Evolutionary conservation across 2,888 invertebrate species (phyloP), one percentile per base, ranked within the genome.

Genomic region (Nomada ruficornis): DNA sequence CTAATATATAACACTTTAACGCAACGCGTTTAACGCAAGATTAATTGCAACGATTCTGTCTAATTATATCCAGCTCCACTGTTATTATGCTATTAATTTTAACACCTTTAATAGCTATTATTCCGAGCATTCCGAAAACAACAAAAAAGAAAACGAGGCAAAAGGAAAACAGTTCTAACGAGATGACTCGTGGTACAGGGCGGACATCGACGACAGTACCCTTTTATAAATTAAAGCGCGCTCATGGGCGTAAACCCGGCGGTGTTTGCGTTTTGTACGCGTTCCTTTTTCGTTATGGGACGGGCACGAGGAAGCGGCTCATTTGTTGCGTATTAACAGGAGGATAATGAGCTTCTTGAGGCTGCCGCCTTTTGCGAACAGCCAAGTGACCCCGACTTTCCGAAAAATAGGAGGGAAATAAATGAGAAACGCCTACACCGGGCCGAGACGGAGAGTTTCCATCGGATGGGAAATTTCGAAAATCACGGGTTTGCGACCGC

Each of bases 261-360:
- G 71, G 64, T 57, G 78, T 75, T 83, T 69, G 77, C 18, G 54
- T 54, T 47, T 52, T 42, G 60, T 29, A 0, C 63, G 13, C 83
- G 64, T 62, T 79, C 64, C 54, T 50, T 78, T 84, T 64, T 47
- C 55, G 52, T 77, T 55, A 23, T 76, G 80, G 84, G 74, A 26
- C 60, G 76, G 72, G 55, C 77, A 59, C 68, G 54, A 70, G 78
- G 79, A 78, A 85, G 84, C 89, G 87, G 78, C 89, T 91, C 88
- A 90, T 90, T 90, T 89, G 89, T 87, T 89, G 90, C 87, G 89
- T 90, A 92, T 91, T 92, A 91, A 89, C 87, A 78, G 87, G 36
- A 91, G 89, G 90, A 90, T 92, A 92, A 92, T 90, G 89, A 91
- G 90, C 85, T 91, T 86, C 89, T 82, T 65, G 74, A 77, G 73